Evolutionary conservation across 2,888 invertebrate genomes (phyloP).

Genomic region (Eueremaeus valkanovi): DNA sequence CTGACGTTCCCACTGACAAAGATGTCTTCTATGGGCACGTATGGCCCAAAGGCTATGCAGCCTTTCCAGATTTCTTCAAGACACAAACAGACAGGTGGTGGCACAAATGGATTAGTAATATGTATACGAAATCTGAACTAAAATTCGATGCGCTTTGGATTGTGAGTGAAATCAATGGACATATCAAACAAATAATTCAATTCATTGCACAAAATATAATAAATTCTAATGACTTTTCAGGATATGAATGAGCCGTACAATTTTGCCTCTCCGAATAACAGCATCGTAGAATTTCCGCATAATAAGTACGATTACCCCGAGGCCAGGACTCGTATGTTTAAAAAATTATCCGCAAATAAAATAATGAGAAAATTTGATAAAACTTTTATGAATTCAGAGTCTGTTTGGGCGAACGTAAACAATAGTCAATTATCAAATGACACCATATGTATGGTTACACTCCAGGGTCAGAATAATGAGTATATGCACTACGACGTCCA

Average conservation of each 20-base stretch:
- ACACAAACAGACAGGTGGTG: conserved; percentile 47
- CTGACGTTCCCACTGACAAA: neutral
- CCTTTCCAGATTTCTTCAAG: conserved; percentile 49
- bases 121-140: conserved; percentile 45
- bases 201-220: too few relatives aligned
- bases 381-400: neutral
- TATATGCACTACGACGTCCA: conserved; percentile 68
- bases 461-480: conserved; percentile 40
- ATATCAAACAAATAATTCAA: neutral
- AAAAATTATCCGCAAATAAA: neutral
- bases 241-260: conserved; percentile 56
- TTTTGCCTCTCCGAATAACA: conserved; percentile 52
- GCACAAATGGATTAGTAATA: conserved; percentile 47
- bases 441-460: conserved; percentile 48
- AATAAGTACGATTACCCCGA: conserved; percentile 47
- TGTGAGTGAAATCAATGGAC: neutral
- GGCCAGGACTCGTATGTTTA: conserved; percentile 44
- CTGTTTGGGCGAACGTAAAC: neutral
- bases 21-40: conserved; percentile 60
- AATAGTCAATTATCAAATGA: conserved; percentile 46
- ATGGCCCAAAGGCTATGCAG: conserved; percentile 48
- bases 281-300: conserved; percentile 42
- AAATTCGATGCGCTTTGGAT: conserved; percentile 45
- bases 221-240: conserved; percentile 45
- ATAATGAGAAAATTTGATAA: neutral